These are phyloP conservation scores for Helicoverpa zea DNA, from an alignment of 1,140 invertebrate species.

Conservation along the genomic window DNA sequence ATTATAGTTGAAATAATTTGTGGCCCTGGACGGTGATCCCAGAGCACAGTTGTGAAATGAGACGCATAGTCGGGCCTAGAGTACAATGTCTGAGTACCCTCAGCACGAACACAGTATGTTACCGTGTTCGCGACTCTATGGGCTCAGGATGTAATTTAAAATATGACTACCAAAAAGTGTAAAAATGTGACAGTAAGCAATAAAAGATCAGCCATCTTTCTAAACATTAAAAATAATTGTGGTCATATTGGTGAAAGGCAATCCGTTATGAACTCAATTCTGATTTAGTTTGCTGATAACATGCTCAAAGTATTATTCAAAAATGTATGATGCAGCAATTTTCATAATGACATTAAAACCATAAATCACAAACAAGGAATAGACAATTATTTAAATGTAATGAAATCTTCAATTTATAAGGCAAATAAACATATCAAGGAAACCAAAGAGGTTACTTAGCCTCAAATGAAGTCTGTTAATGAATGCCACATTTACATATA, in stretches of 20 bases:
- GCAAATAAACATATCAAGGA: neutral
- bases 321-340: too few relatives aligned
- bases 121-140: slow-evolving; percentile 82
- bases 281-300: too few relatives aligned
- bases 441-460: neutral
- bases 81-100: slow-evolving; percentile 80
- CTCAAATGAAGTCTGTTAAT: neutral
- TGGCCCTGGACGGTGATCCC: slow-evolving; percentile 82
- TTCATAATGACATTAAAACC: too few relatives aligned
- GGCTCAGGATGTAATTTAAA: slow-evolving; percentile 63
- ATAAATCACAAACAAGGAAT: too few relatives aligned
- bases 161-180: neutral
- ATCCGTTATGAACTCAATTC: too few relatives aligned
- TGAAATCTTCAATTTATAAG: too few relatives aligned
- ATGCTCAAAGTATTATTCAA: too few relatives aligned
- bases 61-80: slow-evolving; percentile 82
- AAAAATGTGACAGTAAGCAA: neutral
- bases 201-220: neutral
- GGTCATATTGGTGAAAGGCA: too few relatives aligned
- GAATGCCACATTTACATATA: neutral
- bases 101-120: slow-evolving; percentile 77
- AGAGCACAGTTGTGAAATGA: slow-evolving; percentile 69
- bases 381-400: too few relatives aligned
- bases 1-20: slow-evolving; percentile 43
- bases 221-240: too few relatives aligned